These are phyloP conservation scores for Dryobota labecula DNA, from an alignment of 2,888 invertebrate species.

Conservation along the genomic window DNA sequence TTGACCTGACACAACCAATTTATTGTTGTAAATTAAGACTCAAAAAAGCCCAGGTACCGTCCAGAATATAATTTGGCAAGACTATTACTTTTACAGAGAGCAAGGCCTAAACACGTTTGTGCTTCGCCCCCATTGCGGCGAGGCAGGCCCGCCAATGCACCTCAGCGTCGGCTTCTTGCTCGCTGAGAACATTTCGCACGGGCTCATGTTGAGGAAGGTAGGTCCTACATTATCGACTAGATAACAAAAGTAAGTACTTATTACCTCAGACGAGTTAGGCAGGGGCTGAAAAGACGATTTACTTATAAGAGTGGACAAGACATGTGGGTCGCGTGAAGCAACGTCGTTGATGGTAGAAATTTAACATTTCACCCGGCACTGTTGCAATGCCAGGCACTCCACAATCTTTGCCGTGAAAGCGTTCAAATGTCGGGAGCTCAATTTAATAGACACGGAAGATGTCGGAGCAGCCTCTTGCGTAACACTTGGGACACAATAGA, in stretches of 20 bases:
- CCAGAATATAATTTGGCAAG: background rate
- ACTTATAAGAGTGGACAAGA: too few relatives aligned
- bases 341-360: too few relatives aligned
- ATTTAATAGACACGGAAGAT: too few relatives aligned
- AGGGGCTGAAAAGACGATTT: too few relatives aligned
- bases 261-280: too few relatives aligned
- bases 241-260: too few relatives aligned
- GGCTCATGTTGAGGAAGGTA: slow-evolving; percentile 97
- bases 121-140: slow-evolving; percentile 99
- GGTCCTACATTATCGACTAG: background rate
- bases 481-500: too few relatives aligned
- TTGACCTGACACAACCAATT: too few relatives aligned
- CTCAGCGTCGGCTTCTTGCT: slow-evolving; percentile 98
- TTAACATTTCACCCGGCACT: background rate
- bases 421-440: background rate
- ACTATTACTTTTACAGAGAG: slow-evolving; percentile 89
- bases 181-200: slow-evolving; percentile 99
- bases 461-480: too few relatives aligned
- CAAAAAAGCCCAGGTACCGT: background rate
- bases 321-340: too few relatives aligned
- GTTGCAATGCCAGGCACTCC: background rate
- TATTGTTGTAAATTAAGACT: background rate
- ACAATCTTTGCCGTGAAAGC: background rate
- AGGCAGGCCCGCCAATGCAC: slow-evolving; percentile 99
- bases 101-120: slow-evolving; percentile 98